Evolutionary conservation across 2,888 invertebrate genomes (phyloP), one percentile per base, ranked within the genome.

Genomic region (Drosophila neonasuta): DNA sequence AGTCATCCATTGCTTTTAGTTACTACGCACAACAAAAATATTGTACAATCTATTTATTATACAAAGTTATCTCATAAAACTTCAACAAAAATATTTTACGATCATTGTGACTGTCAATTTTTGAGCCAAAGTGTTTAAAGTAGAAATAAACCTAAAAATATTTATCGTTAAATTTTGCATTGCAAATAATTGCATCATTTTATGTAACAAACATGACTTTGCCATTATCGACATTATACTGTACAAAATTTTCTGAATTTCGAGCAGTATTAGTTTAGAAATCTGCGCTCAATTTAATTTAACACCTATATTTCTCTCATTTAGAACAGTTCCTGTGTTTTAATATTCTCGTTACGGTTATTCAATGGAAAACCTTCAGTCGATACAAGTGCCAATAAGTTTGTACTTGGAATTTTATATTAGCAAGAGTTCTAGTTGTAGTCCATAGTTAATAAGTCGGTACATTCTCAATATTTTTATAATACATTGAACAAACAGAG

Each of bases 391-490:
- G 51, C 51, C 51, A 57, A 57, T 46, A 29, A 24, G 11, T 36
- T 15, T 42, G 77, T 61, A 59, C 58, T 49, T 42, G 51, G 20
- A 41, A 41, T 55, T 65, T 58, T 20, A 61, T 55, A 58, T 50
- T 42, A 65, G 36, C 7, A 39, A 57, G 15, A 51, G 13, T 48
- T 46, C 17, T 48, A 49, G 48, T 41, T 57, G 4, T 57, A 52
- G 36, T 39, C 15, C 30, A 11, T 57, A 49, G 48, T 29, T 30
- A 8, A 34, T 55, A 65, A 61, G 44, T 65, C 50, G 46, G 50
- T 34, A 77, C 51, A 62, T 72, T 77, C 77, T 77, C 73, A 73
- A 72, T 72, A 74, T 67, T 74, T 73, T 74, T 74, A 52, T 77
- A 77, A 67, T 11, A 76, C 44, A 48, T 59, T 15, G 54, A 9